Conservation (phyloP, 1,140 invertebrate species). For the Euglossa dilemma region DNA sequence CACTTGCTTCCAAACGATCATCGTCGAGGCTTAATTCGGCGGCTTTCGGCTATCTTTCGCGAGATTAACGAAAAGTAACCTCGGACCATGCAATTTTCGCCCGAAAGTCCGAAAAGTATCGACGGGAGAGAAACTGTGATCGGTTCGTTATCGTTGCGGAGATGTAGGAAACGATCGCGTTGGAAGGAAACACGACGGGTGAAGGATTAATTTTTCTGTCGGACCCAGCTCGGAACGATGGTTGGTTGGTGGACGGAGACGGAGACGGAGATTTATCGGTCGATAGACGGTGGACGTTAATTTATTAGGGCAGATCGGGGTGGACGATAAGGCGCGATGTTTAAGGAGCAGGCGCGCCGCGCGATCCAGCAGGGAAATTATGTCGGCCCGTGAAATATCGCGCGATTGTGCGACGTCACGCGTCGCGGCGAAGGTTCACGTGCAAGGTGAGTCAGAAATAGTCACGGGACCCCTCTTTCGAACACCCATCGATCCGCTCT, state of each 20-base stretch:
- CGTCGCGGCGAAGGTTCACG: conserved; percentile 35
- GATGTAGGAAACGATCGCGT: neutral
- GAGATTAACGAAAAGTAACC: no score
- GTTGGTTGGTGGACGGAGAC: neutral
- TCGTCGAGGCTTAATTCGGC: no score
- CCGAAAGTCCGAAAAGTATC: no score
- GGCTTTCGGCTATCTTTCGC: no score
- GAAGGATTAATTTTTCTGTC: neutral
- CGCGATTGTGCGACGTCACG: conserved; percentile 9
- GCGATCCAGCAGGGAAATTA: neutral
- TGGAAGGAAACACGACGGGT: no score
- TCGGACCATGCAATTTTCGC: no score
- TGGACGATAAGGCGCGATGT: conserved; percentile 17
- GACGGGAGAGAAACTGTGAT: no score
- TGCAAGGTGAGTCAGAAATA: conserved; percentile 61
- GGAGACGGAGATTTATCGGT: conserved; percentile 9
- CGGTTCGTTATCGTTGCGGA: no score
- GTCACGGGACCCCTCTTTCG: conserved; percentile 22
- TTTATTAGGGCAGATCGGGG: conserved; percentile 10
- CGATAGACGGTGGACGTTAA: conserved; percentile 2
- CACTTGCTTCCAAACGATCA: no score
- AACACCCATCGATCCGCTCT: conserved; percentile 50
- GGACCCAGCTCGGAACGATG: no score
- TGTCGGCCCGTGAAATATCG: conserved; percentile 21
- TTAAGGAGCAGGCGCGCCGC: neutral